Evolutionary conservation across 1,140 invertebrate species (phyloP).

Genomic region (Pristionchus pacificus): DNA sequence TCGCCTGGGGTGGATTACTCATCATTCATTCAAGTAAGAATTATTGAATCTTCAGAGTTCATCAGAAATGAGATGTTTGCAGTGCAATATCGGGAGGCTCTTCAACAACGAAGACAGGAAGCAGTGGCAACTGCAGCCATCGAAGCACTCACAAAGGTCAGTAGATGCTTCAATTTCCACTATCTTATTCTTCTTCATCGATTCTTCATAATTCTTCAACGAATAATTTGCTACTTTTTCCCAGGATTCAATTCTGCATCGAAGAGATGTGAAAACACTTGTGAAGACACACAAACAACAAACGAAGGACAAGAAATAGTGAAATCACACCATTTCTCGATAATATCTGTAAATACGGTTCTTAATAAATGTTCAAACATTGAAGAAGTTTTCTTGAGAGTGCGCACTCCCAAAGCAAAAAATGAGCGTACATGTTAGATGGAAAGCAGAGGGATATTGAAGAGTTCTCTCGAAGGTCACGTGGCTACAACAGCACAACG

Average conservation of each 20-base stretch:
- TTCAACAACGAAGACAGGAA: constrained; percentile 56
- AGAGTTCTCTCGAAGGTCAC: no score
- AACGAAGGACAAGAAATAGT: constrained; percentile 19
- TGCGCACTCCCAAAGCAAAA: no score
- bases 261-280: constrained; percentile 56
- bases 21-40: constrained; percentile 66
- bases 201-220: no score
- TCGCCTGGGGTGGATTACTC: constrained; percentile 90
- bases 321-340: neutral
- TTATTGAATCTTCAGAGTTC: neutral
- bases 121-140: constrained; percentile 57
- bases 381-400: no score
- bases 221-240: no score
- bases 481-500: no score
- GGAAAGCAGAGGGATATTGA: no score
- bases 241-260: constrained; percentile 57
- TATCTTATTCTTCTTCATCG: no score
- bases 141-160: constrained; percentile 55
- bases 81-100: constrained; percentile 58
- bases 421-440: no score
- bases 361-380: no score
- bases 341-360: no score
- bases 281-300: constrained; percentile 53
- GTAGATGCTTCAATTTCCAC: no score
- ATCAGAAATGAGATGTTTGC: neutral